A percentile compares a stretch with the other conserved stretches of the same genome.
Evolutionary conservation across 1,140 invertebrate genomes (phyloP).

Genomic region (Kradibia gibbosae): DNA sequence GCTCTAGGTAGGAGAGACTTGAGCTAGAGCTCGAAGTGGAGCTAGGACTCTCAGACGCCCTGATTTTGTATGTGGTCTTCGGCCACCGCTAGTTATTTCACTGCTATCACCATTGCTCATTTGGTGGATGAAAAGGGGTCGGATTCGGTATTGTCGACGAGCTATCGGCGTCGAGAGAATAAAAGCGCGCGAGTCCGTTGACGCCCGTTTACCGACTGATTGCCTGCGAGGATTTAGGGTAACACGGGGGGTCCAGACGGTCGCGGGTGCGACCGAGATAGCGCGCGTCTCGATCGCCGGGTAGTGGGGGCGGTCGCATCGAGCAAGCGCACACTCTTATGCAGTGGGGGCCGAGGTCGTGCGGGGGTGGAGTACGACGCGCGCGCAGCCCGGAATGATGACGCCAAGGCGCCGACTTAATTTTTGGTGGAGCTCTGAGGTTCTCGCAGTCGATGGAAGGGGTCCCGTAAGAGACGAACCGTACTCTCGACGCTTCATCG

Average conservation of each 20-base stretch:
- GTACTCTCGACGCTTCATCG: background rate
- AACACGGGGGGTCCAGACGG: conserved; percentile 26
- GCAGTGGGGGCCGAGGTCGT: background rate
- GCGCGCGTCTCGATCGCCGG: background rate
- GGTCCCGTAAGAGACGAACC: background rate
- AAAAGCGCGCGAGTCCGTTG: conserved; percentile 61
- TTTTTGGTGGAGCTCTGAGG: background rate
- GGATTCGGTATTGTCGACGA: background rate
- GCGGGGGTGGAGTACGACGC: background rate
- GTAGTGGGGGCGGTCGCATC: background rate
- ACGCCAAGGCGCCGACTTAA: background rate
- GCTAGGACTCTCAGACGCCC: background rate
- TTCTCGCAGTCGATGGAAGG: background rate
- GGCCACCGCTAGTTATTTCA: too few relatives aligned
- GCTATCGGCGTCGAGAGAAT: conserved; percentile 20
- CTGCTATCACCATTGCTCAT: background rate
- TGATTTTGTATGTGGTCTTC: too few relatives aligned
- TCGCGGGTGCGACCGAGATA: conserved; percentile 2
- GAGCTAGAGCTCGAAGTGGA: background rate
- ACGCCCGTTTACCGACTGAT: conserved; percentile 66
- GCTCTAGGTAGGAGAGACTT: background rate
- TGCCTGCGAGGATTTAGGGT: conserved; percentile 65
- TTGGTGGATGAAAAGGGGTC: background rate
- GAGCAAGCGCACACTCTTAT: background rate
- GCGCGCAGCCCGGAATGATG: background rate